phyloP scores from a whole-genome alignment of 1,140 invertebrate species.

The Chlorops oryzae region DNA sequence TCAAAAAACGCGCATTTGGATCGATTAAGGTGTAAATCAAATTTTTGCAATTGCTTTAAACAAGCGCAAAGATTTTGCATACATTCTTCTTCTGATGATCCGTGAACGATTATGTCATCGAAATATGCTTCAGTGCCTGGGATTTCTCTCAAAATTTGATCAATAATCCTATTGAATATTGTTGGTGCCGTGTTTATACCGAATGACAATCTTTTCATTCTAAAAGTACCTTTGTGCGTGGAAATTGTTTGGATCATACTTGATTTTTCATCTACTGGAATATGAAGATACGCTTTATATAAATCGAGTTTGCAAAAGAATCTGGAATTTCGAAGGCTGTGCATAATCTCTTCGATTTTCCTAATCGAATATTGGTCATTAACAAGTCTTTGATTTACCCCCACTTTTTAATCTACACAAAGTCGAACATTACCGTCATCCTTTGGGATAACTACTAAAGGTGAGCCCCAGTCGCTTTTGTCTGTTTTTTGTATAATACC shows the following conservation, averaged over 20 bases:
- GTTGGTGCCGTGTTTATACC: conserved; percentile 35
- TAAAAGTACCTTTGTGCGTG: conserved; percentile 37
- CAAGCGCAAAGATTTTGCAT: conserved; percentile 4
- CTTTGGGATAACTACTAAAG: conserved; percentile 50
- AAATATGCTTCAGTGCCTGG: conserved; percentile 18
- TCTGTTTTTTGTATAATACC: conserved; percentile 22
- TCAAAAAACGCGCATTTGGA: conserved; percentile 46
- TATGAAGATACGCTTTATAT: conserved; percentile 34
- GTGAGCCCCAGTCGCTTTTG: conserved; percentile 38
- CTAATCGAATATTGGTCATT: conserved; percentile 21
- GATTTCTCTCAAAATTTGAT: conserved; percentile 19
- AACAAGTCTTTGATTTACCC: conserved; percentile 19
- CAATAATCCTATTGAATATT: conserved; percentile 33
- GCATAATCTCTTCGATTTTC: conserved; percentile 21
- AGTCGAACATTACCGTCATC: conserved; percentile 29
- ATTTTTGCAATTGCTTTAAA: conserved; percentile 11
- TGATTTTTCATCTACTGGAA: conserved; percentile 24
- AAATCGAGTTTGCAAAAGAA: conserved; percentile 27
- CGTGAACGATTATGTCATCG: conserved; percentile 16
- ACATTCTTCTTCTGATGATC: conserved; percentile 20
- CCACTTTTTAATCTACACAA: conserved; percentile 16
- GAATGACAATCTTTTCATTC: conserved; percentile 35
- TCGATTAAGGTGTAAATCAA: conserved; percentile 46
- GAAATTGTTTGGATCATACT: conserved; percentile 30
- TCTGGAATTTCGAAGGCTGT: conserved; percentile 18